Evolutionary conservation across 2,888 invertebrate species (phyloP).

Genomic region (Dexiosoma caninum): DNA sequence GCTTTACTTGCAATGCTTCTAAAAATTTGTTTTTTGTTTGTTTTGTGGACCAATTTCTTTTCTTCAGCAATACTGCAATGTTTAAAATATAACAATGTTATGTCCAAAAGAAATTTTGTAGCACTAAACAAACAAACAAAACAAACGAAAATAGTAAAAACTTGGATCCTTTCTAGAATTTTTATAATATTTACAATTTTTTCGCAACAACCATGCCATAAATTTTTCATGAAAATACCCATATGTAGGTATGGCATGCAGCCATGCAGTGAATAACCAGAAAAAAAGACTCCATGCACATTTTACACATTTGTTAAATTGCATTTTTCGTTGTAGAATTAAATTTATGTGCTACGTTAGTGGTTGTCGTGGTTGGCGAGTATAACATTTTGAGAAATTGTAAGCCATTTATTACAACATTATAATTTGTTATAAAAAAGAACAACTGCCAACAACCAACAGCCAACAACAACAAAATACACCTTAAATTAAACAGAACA

Average conservation of each 20-base stretch:
- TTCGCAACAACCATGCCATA: constrained; percentile 7
- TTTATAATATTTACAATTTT: background rate
- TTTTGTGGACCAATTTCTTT: too few relatives aligned
- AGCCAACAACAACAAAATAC: constrained; percentile 3
- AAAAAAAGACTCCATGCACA: constrained; percentile 42
- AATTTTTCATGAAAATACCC: constrained; percentile 39
- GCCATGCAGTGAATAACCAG: constrained; percentile 25
- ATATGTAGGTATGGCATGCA: constrained; percentile 38
- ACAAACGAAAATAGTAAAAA: too few relatives aligned
- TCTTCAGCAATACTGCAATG: too few relatives aligned
- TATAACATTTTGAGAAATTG: constrained; percentile 63
- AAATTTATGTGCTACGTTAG: constrained; percentile 62
- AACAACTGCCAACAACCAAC: background rate
- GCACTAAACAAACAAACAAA: constrained; percentile 1
- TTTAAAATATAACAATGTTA: background rate
- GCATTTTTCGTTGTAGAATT: constrained; percentile 60
- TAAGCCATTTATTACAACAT: constrained; percentile 61
- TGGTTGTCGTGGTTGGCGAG: constrained; percentile 62
- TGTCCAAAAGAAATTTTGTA: background rate
- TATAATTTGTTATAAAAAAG: constrained; percentile 59
- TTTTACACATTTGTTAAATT: constrained; percentile 60
- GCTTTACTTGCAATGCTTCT: too few relatives aligned
- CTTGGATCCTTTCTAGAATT: background rate
- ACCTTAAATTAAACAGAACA: constrained; percentile 43
- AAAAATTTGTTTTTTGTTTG: too few relatives aligned